Base-by-base conservation (phyloP, 2,888 invertebrate genomes). In the Drosophila anomalata region DNA sequence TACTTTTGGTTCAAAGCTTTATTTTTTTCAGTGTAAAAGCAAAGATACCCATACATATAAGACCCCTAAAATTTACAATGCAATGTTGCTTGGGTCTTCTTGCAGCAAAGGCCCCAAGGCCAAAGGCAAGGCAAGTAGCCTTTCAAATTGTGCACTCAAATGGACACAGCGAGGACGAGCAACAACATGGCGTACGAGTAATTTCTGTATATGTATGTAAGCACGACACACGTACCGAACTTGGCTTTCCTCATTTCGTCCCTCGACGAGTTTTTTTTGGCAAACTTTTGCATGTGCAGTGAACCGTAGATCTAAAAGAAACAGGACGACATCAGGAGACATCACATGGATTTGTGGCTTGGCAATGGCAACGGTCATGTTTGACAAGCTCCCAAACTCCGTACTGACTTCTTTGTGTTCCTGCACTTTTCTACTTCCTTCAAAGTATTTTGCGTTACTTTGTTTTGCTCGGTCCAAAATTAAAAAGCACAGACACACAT, bases 251-350 rank as follows among this genome's bases (percentile, higher is more conserved):
- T 53, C 14, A 62, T 47, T 61, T 61, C 22, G 22, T 48, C 7
- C 31, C 33, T 56, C 24, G 12, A 46, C 36, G 51, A 12, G 46
- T 42, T 57, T 67, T 60, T 22, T 72, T 61, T 44, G 62, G 42
- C 51, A 68, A 80, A 59, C 85, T 78, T 85, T 88, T 82, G 89
- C 84, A 88, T 89, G 89, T 87, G 86, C 89, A 87, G 62, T 80
- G 79, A 82, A 77, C 78, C 84, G 76, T 54, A 81, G 80, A 89
- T 89, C 89, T 87, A 77, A 89, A 36, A 82, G 89, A 89, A 86
- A 85, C 75, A 75, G 77, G 76, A 75, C 75, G 73, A 62, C 75
- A 75, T 58, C 68, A 75, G 55, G 46, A 63, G 70, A 75, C 78
- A 74, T 69, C 68, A 76, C 66, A 56, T 79, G 77, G 78, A 83